Base-by-base conservation (phyloP, 2,797 vertebrate species). In the Cephalopachus bancanus region DNA sequence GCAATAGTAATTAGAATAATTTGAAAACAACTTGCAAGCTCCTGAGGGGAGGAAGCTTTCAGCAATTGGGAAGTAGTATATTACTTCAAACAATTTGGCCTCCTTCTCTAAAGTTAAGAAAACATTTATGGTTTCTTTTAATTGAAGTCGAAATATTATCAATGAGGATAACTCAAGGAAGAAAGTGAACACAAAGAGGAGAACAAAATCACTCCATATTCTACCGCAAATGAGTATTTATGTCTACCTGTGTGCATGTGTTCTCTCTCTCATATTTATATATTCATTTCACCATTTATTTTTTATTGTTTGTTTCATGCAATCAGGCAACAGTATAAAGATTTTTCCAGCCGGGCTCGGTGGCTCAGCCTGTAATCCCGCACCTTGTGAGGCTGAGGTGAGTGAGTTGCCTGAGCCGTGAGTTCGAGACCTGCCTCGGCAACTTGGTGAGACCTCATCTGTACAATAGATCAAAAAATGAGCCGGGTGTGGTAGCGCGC, bases 121-220 rank as follows among this genome's bases (percentile, higher is more conserved):
- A 83, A 89, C 96, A 37, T 53, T 65, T 96, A 37, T 76, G 75
- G 22, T 91, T 97, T 93, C 62, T 96, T 96, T 95, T 93, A 85
- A 78, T 92, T 90, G 57, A 93, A 91, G 33, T 85, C 91, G 74
- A 96, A 92, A 67, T 28, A 76, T 72, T 62, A 28, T 95, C 60
- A 93, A 0, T 86, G 59, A 95, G 33, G 65, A 89, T n/a, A 89
- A 84, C 15, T 76, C 93, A 59, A 95, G 89, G 84, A 96, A 78
- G 79, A 92, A 96, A 93, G 86, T 75, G 69, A 94, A 37, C 59
- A 69, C 19, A 80, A 71, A 71, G 53, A 64, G 51, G 30, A 78
- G 86, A 64, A 28, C 17, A 72, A 80, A 94, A 92, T 44, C 26
- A 76, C 64, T 79, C 11, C 16, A 57, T 53, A 59, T 95, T 74